Conservation (phyloP, 2,113 vertebrate species). For the Pipa parva region DNA sequence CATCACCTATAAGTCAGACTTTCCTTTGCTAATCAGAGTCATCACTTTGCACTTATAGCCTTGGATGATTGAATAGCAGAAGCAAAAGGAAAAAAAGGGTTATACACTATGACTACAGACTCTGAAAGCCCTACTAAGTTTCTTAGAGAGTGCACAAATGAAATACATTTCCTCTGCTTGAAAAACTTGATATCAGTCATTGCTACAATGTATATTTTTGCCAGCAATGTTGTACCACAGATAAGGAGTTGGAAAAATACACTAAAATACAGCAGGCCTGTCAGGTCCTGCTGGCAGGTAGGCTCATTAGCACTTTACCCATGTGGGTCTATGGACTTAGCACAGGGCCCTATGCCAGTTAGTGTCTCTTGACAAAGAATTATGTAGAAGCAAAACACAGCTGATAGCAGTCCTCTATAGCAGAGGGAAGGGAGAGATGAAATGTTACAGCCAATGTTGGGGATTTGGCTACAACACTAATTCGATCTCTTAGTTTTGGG, state of each 20-base stretch:
- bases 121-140: too few species aligned
- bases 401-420: constrained; percentile 19
- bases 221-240: constrained; percentile 24
- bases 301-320: background rate
- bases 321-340: constrained; percentile 12
- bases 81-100: too few species aligned
- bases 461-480: background rate
- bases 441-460: background rate
- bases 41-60: too few species aligned
- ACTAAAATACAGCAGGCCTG: constrained; percentile 20
- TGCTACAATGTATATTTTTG: constrained; percentile 27
- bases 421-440: background rate
- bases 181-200: constrained; percentile 25
- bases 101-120: too few species aligned
- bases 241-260: constrained; percentile 24
- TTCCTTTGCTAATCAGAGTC: too few species aligned
- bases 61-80: too few species aligned
- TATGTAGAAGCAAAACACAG: constrained; percentile 27
- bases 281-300: constrained; percentile 23
- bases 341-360: too few species aligned
- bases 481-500: background rate
- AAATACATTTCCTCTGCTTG: constrained; percentile 22
- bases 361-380: too few species aligned
- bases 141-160: constrained; percentile 17
- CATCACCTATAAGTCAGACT: too few species aligned